phyloP scores from a whole-genome alignment of 2,797 vertebrate species.

The Squalus acanthias region DNA sequence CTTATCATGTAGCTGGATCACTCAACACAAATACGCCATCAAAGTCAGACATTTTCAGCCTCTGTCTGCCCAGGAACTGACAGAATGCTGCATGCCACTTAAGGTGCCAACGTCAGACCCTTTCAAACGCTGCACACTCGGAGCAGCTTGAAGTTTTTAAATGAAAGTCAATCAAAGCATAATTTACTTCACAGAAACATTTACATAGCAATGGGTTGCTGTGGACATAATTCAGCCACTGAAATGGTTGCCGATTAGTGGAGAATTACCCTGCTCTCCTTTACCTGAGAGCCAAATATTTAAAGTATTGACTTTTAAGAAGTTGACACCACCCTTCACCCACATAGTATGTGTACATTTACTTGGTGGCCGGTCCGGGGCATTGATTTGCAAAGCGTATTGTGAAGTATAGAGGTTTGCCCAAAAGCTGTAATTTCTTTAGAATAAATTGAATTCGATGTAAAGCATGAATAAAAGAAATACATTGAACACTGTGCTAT shows the following conservation, averaged over 20 bases:
- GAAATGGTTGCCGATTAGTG: background rate
- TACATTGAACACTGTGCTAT: background rate
- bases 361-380: background rate
- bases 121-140: background rate
- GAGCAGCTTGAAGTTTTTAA: background rate
- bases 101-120: background rate
- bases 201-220: background rate
- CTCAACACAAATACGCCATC: background rate
- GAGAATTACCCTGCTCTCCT: background rate
- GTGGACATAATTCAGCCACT: background rate
- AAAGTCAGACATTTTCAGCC: background rate
- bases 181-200: background rate
- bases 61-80: background rate
- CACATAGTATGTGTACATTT: background rate
- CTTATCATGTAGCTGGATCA: background rate
- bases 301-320: background rate
- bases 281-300: background rate
- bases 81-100: background rate
- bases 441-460: background rate
- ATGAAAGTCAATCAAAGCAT: background rate
- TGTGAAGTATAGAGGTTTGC: background rate
- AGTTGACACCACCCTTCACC: background rate
- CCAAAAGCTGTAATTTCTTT: background rate
- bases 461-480: background rate
- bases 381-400: background rate